These are phyloP conservation scores for Maconellicoccus hirsutus DNA, from an alignment of 1,140 invertebrate genomes.

Conservation along the genomic window DNA sequence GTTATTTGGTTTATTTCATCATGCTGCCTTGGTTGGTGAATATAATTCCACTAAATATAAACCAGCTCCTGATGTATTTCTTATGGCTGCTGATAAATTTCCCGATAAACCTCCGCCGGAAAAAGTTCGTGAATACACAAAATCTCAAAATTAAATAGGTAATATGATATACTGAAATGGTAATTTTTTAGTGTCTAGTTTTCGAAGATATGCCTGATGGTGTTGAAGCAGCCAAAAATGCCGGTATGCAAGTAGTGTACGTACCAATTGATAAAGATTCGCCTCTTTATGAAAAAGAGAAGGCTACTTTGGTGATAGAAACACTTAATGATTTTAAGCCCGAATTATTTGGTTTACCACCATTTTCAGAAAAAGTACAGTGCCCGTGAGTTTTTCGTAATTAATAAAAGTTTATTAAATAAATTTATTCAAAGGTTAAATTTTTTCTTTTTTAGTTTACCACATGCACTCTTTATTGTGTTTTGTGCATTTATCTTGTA, in stretches of 20 bases:
- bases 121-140: slow-evolving; percentile 43
- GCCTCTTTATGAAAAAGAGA: slow-evolving; percentile 42
- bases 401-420: too few species aligned
- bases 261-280: slow-evolving; percentile 61
- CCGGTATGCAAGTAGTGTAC: slow-evolving; percentile 83
- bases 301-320: slow-evolving; percentile 58
- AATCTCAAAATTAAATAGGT: too few species aligned
- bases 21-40: slow-evolving; percentile 71
- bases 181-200: slow-evolving; percentile 68
- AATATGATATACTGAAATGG: too few species aligned
- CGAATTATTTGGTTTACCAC: slow-evolving; percentile 72
- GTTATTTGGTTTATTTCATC: slow-evolving; percentile 54
- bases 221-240: slow-evolving; percentile 63
- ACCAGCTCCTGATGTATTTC: slow-evolving; percentile 86
- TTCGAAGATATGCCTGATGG: slow-evolving; percentile 91
- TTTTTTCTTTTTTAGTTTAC: too few species aligned
- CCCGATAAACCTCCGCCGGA: slow-evolving; percentile 51
- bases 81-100: slow-evolving; percentile 73
- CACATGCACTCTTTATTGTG: too few species aligned
- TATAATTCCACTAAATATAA: slow-evolving; percentile 82
- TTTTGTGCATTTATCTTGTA: too few species aligned
- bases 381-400: too few species aligned
- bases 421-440: too few species aligned
- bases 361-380: slow-evolving; percentile 37
- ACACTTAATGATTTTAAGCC: slow-evolving; percentile 71